Evolutionary conservation across 2,113 vertebrate species (phyloP), one percentile per base, ranked within the genome.

Genomic region (Pelvicachromis taeniatus): DNA sequence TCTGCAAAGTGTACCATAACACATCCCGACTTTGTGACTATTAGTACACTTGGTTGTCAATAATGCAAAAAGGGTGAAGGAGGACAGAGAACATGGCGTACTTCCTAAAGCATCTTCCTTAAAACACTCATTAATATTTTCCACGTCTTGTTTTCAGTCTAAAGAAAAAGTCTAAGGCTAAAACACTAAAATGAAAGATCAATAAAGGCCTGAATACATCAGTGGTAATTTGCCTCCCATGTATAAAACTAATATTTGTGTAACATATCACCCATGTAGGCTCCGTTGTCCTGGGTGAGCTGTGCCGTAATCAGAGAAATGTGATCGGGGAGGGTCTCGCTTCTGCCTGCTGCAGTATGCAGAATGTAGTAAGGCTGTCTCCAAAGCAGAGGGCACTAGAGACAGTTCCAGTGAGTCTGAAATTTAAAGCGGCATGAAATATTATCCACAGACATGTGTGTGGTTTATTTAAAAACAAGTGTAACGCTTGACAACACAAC

Each of bases 351-450:
- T 88, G 84, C 84, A 84, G 48, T 85, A 59, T 83, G 78, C 29
- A 80, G 48, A 10, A 55, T 84, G 85, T 77, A 85, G 38, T 68
- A 52, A 55, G 19, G 14, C 55, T 26, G 80, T 73, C 35, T 81
- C 42, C 16, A 54, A 59, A 83, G 86, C 59, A 91, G 86, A 78
- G 73, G 90, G 80, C 80, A 55, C 55, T 23, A 85, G 63, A 84
- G 85, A 33, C 14, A 38, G 86, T 40, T 29, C 50, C 11, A 52
- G 33, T 42, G 6, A 75, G 9, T 42, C 9, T 42, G 48, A 29
- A 35, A 10, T 80, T 13, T n/a, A 16, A 84, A 53, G 65, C 7
- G 53, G 26, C 19, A 52, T 54, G 50, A 42, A 26, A 61, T 35
- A 19, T 40, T 7, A 80, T 17, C 14, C 48, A 8, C 31, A 55